Evolutionary conservation across 2,113 vertebrate species (phyloP), one percentile per base, ranked within the genome.

Genomic region (Periophthalmodon schlosseri): DNA sequence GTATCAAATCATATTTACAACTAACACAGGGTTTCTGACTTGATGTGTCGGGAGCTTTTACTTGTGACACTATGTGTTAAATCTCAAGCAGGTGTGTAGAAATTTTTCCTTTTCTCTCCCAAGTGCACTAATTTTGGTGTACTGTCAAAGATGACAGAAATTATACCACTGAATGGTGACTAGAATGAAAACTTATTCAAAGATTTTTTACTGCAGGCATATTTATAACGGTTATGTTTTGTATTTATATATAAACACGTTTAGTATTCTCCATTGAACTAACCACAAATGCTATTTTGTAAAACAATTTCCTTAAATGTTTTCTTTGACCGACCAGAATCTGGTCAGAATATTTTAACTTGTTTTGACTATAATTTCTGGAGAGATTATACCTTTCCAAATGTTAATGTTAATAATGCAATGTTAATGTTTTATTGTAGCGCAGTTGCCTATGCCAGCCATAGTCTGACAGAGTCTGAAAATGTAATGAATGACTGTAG

Each of bases 351-450:
- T 83, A 46, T 82, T 85, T 75, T 76, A 85, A 73, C 57, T 83
- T 72, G 65, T 76, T 58, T 81, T 80, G n/a, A n/a, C 36, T 65
- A 9, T 57, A 34, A 11, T 71, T 68, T 77, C 78, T 71, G 82
- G 78, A 81, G 83, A 86, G 69, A 82, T 74, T 85, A n/a, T 79
- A 74, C 78, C 65, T 88, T 83, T 82, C 67, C 82, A 73, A 58
- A 58, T 5, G 61, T 87, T 73, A 58, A 58, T 5, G 61, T 87
- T 84, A 86, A 56, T 68, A 74, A 83, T 80, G 72, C 71, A 86
- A 78, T 82, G 80, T 76, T 77, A 69, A 72, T 54, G 61, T 87
- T 84, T 75, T 76, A 80, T 56, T 75, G 65, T 76, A 77, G 71
- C 54, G 68, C 79, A 80, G 54, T 77, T 71, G 68, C 68, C 72